Percentiles rank a stretch among this genome's conserved stretches.
These are phyloP conservation scores for Macrobrachium nipponense DNA, from an alignment of 1,140 invertebrate species.

Conservation along the genomic window DNA sequence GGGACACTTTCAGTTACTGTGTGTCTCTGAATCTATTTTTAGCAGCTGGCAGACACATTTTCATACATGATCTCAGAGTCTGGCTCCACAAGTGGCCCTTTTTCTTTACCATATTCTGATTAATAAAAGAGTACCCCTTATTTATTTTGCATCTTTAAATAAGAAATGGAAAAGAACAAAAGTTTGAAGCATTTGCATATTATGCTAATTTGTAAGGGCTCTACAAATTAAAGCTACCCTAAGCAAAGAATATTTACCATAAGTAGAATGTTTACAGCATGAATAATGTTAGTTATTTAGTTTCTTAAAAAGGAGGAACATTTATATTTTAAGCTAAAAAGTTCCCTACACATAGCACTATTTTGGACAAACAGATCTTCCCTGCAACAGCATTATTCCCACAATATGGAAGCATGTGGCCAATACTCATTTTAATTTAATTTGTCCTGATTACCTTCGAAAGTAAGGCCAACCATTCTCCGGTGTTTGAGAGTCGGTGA, in stretches of 20 bases:
- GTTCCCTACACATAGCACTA: conserved; percentile 7
- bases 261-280: too few species aligned
- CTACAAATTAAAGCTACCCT: too few species aligned
- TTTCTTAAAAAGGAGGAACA: background rate
- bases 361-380: background rate
- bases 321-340: background rate
- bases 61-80: conserved; percentile 52
- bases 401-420: conserved; percentile 42
- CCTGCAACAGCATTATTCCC: conserved; percentile 32
- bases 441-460: conserved; percentile 39
- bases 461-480: conserved; percentile 49
- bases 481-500: conserved; percentile 40
- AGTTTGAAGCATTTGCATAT: too few species aligned
- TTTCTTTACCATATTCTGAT: conserved; percentile 13
- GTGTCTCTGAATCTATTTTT: conserved; percentile 47
- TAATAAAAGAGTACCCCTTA: background rate
- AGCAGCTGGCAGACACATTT: conserved; percentile 41
- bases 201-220: too few species aligned
- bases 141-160: too few species aligned
- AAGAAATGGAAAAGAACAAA: too few species aligned
- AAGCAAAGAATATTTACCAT: too few species aligned
- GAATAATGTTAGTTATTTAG: background rate
- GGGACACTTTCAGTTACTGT: conserved; percentile 22
- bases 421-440: conserved; percentile 23
- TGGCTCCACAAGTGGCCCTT: conserved; percentile 36